These are phyloP conservation scores for Poicephalus gulielmi DNA, from an alignment of 2,113 vertebrate genomes.

Conservation along the genomic window DNA sequence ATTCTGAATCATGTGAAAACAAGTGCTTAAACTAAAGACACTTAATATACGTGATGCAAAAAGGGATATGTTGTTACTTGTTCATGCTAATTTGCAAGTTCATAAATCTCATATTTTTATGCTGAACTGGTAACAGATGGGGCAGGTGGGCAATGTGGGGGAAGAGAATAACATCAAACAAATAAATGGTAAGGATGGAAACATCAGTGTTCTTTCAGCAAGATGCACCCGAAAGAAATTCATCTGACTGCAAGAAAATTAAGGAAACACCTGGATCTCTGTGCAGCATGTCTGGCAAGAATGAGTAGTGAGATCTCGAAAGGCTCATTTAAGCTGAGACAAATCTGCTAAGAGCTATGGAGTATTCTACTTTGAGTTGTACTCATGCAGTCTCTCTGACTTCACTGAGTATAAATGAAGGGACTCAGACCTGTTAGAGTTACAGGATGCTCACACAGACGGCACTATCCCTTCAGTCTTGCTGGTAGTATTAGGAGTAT, in stretches of 20 bases:
- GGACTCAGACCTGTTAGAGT: not conserved
- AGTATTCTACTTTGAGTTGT: not conserved
- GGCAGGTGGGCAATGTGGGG: not conserved
- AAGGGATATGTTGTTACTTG: not conserved
- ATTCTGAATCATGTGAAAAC: not conserved
- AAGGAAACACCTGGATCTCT: not conserved
- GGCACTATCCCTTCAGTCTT: not conserved
- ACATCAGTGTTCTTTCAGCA: not conserved
- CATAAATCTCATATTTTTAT: not conserved
- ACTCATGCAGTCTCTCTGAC: not conserved
- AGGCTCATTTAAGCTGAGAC: not conserved
- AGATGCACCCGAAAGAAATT: not conserved
- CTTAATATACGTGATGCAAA: not conserved
- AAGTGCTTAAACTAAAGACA: not conserved
- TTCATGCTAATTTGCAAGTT: not conserved
- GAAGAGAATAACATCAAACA: not conserved
- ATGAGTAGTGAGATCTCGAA: not conserved
- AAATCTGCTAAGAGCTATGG: not conserved
- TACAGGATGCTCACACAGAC: not conserved
- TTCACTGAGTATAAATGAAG: not conserved
- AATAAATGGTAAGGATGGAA: not conserved
- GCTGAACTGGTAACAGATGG: not conserved
- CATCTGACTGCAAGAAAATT: not conserved
- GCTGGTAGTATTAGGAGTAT: not conserved
- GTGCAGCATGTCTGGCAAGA: not conserved